Conservation (phyloP, 2,888 invertebrate genomes). For the Nezara viridula region DNA sequence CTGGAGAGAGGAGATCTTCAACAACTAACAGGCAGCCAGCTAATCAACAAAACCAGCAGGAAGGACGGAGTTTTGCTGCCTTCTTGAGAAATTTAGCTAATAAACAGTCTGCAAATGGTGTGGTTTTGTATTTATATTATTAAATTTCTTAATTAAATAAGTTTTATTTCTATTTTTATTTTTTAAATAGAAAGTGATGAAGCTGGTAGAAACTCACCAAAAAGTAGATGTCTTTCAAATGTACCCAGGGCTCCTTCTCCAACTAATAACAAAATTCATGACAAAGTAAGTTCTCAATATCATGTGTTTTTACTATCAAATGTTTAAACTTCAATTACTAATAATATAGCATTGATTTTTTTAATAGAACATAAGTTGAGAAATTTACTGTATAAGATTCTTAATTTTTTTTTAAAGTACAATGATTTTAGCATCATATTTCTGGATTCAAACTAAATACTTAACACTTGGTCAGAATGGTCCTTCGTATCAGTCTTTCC, state of each 20-base stretch:
- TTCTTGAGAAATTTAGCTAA: slow-evolving; percentile 89
- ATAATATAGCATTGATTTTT: not conserved
- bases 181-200: slow-evolving; percentile 65
- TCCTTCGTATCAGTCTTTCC: too few relatives aligned
- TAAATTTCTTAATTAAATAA: not conserved
- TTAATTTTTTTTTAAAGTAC: not conserved
- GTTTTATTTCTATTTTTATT: slow-evolving; percentile 22
- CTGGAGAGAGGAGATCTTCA: slow-evolving; percentile 55
- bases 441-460: not conserved
- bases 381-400: not conserved
- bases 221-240: slow-evolving; percentile 66
- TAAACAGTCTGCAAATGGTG: slow-evolving; percentile 72
- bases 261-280: slow-evolving; percentile 65
- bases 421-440: not conserved
- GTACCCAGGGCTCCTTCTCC: slow-evolving; percentile 67
- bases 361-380: not conserved
- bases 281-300: slow-evolving; percentile 62
- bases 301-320: not conserved
- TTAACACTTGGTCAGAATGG: too few relatives aligned
- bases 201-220: slow-evolving; percentile 65
- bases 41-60: slow-evolving; percentile 61
- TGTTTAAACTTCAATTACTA: not conserved
- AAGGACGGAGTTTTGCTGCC: slow-evolving; percentile 83
- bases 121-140: slow-evolving; percentile 68
- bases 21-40: slow-evolving; percentile 11